Evolutionary conservation across 2,888 invertebrate genomes (phyloP).

Genomic region (Scelioninae gen. 1): DNA sequence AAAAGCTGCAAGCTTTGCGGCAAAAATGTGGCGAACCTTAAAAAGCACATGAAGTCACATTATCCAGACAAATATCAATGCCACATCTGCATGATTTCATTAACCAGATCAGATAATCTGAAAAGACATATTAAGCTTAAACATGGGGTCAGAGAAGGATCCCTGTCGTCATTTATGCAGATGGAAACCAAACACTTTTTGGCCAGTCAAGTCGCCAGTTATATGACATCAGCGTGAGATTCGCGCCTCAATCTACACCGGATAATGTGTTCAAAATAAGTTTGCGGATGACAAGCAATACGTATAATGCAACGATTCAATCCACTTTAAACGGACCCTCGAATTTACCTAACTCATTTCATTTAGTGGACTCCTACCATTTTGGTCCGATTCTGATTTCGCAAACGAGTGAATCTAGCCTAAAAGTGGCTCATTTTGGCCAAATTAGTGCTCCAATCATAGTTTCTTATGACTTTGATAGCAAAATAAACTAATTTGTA

Average conservation of each 20-base stretch:
- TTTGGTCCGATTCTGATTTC: no score
- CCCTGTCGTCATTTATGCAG: slow-evolving; percentile 80
- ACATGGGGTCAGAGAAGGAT: slow-evolving; percentile 83
- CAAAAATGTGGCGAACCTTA: slow-evolving; percentile 84
- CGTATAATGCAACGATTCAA: no score
- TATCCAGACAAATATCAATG: slow-evolving; percentile 84
- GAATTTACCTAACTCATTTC: no score
- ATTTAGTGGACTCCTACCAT: no score
- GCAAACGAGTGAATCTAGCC: no score
- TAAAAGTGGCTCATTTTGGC: no score
- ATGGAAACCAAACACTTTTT: slow-evolving; percentile 79
- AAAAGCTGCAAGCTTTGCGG: slow-evolving; percentile 84
- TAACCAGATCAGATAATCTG: slow-evolving; percentile 85
- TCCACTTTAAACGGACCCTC: no score
- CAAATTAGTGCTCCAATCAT: no score
- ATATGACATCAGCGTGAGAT: slow-evolving; percentile 76
- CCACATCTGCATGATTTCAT: slow-evolving; percentile 85
- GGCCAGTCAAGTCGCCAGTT: slow-evolving; percentile 80
- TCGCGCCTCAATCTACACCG: slow-evolving; percentile 5
- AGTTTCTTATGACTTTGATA: neutral
- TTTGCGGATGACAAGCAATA: slow-evolving; percentile 7
- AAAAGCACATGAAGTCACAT: slow-evolving; percentile 84
- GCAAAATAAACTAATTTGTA: slow-evolving; percentile 1
- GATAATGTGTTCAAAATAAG: slow-evolving; percentile 36
- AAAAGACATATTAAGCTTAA: slow-evolving; percentile 85